Conservation (phyloP, 2,113 vertebrate genomes). For the Cynoglossus semilaevis region DNA sequence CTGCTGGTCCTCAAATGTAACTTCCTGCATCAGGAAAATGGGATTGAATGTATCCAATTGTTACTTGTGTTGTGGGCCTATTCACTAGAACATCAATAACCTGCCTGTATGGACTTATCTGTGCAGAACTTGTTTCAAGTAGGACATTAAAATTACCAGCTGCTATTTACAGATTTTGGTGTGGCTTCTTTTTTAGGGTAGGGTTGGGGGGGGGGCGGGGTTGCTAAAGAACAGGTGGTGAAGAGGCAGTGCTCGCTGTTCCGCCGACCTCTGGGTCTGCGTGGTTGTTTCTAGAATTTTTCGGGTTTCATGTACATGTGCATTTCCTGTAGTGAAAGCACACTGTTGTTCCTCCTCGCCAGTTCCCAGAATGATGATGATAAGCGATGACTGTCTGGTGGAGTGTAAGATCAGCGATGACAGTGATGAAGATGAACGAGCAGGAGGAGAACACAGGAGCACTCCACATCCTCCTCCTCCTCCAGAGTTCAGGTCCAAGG, state of each 20-base stretch:
- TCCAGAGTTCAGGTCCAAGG: conserved; percentile 63
- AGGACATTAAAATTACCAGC: conserved; percentile 28
- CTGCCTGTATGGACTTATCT: background rate
- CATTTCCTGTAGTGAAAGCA: too few relatives aligned
- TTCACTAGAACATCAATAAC: too few relatives aligned
- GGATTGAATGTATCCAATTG: too few relatives aligned
- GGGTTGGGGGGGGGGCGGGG: too few relatives aligned
- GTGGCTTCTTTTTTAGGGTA: conserved; percentile 43
- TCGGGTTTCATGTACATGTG: background rate
- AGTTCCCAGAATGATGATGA: conserved; percentile 69
- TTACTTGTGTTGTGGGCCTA: too few relatives aligned
- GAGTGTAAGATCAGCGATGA: conserved; percentile 76
- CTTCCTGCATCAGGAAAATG: too few relatives aligned
- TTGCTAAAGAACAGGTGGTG: conserved; percentile 54
- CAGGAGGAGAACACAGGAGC: conserved; percentile 43
- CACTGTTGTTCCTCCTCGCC: conserved; percentile 7
- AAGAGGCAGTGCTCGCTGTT: conserved; percentile 27
- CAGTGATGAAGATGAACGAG: conserved; percentile 37
- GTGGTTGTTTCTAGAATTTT: too few relatives aligned
- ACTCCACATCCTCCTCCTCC: conserved; percentile 66
- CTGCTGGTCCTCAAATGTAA: too few relatives aligned
- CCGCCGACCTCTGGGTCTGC: conserved; percentile 15
- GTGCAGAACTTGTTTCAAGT: background rate
- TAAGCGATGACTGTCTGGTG: conserved; percentile 75
- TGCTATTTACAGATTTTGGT: conserved; percentile 60